Evolutionary conservation across 2,113 vertebrate genomes (phyloP).

Genomic region (Fregetta grallaria): DNA sequence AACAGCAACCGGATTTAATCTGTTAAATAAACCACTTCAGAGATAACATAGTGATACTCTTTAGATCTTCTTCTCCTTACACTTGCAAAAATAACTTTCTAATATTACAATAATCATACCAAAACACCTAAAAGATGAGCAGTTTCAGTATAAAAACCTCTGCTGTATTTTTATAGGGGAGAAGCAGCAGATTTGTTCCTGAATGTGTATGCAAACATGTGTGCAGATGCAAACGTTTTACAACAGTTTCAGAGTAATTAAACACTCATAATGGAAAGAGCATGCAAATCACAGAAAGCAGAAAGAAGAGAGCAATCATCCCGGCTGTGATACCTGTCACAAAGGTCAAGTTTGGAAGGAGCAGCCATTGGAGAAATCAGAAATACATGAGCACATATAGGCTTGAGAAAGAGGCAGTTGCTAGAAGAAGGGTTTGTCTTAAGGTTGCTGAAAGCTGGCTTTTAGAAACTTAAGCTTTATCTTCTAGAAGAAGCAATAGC

Average conservation of each 20-base stretch:
- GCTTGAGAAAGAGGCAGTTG: background rate
- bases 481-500: background rate
- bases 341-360: background rate
- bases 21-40: conserved; percentile 11
- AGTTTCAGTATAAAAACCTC: background rate
- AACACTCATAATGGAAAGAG: background rate
- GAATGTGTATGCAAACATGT: background rate
- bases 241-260: background rate
- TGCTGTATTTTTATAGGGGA: background rate
- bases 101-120: background rate
- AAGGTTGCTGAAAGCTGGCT: background rate
- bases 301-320: background rate
- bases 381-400: background rate
- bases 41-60: background rate
- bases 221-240: background rate
- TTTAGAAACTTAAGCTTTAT: background rate
- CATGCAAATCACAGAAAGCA: background rate
- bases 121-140: background rate
- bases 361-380: background rate
- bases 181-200: background rate
- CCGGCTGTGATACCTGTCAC: background rate
- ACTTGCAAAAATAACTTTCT: background rate
- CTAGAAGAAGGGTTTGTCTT: background rate
- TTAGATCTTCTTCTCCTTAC: background rate
- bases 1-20: background rate